These are phyloP conservation scores for Syrphus vitripennis DNA, from an alignment of 2,888 invertebrate species.

Conservation along the genomic window DNA sequence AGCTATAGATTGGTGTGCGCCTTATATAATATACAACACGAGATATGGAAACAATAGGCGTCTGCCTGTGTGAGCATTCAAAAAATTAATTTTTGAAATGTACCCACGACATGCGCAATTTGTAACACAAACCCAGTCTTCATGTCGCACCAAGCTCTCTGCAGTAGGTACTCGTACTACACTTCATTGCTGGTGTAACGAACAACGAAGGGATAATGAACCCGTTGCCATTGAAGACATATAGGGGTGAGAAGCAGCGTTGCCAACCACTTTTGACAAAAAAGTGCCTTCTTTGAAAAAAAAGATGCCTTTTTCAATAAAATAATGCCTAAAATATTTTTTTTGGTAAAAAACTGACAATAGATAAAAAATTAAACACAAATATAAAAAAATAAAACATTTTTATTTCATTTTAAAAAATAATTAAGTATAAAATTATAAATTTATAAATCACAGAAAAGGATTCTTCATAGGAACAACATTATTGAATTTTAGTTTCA, in stretches of 20 bases:
- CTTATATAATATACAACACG: constrained; percentile 59
- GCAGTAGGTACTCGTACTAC: constrained; percentile 64
- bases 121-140: constrained; percentile 81
- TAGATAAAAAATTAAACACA: no score
- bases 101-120: constrained; percentile 80
- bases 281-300: no score
- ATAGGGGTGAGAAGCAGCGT: constrained; percentile 61
- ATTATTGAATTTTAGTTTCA: no score
- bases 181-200: constrained; percentile 66
- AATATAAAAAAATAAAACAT: no score
- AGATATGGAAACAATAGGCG: constrained; percentile 68
- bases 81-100: constrained; percentile 67
- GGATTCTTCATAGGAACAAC: no score
- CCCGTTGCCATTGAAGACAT: constrained; percentile 73
- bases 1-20: constrained; percentile 48
- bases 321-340: no score
- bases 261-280: no score
- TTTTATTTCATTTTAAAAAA: no score
- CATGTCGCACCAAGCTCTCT: constrained; percentile 72
- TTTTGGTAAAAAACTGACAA: no score
- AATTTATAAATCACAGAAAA: no score
- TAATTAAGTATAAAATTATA: no score
- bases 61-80: constrained; percentile 70
- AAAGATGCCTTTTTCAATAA: no score
- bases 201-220: constrained; percentile 72